phyloP scores from a whole-genome alignment of 2,888 invertebrate species.

The Laothoe populi region DNA sequence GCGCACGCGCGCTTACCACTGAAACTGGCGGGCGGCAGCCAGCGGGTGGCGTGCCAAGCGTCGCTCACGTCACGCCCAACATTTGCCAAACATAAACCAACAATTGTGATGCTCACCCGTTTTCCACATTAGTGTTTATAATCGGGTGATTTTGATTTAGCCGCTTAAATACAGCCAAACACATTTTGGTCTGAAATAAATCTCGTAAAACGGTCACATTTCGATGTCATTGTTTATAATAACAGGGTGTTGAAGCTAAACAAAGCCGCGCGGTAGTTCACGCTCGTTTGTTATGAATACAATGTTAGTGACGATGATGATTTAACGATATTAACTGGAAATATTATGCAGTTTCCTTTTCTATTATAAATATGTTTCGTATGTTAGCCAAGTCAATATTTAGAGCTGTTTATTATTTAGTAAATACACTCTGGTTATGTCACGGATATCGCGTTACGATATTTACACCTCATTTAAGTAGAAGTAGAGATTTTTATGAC shows the following conservation, averaged over 20 bases:
- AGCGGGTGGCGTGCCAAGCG: slow-evolving; percentile 38
- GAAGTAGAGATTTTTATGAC: too few relatives aligned
- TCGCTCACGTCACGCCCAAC: slow-evolving; percentile 46
- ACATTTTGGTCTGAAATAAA: slow-evolving; percentile 50
- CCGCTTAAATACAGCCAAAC: slow-evolving; percentile 46
- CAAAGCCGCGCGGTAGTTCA: slow-evolving; percentile 35
- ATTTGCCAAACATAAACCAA: slow-evolving; percentile 54
- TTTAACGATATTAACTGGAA: slow-evolving; percentile 16
- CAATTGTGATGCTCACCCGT: slow-evolving; percentile 49
- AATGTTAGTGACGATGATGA: slow-evolving; percentile 13
- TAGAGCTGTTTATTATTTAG: too few relatives aligned
- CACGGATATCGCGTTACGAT: too few relatives aligned
- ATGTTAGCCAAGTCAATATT: not conserved
- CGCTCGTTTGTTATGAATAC: slow-evolving; percentile 22
- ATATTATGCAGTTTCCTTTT: not conserved
- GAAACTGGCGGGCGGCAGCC: slow-evolving; percentile 63
- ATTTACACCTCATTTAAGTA: too few relatives aligned
- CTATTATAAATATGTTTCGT: not conserved
- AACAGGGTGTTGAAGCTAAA: slow-evolving; percentile 44
- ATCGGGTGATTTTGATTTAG: slow-evolving; percentile 51
- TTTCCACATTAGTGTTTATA: slow-evolving; percentile 52
- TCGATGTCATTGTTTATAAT: slow-evolving; percentile 50
- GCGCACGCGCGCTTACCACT: slow-evolving; percentile 73
- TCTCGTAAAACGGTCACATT: slow-evolving; percentile 61
- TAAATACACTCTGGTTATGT: too few relatives aligned